Conservation (phyloP, 2,888 invertebrate species). For the Terebella lapidaria region DNA sequence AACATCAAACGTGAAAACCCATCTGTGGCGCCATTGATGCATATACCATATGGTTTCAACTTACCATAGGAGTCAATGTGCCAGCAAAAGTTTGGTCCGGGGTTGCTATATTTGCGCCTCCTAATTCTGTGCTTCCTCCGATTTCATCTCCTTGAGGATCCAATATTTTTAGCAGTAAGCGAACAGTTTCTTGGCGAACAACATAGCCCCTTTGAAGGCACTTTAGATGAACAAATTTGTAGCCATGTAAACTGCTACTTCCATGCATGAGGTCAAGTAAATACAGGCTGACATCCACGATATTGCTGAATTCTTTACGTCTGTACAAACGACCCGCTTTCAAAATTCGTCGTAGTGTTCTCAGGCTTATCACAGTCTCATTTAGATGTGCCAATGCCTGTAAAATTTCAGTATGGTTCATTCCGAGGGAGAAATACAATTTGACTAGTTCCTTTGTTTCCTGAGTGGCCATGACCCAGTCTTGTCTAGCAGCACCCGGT, state of each 20-base stretch:
- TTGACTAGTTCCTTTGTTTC: too few species aligned
- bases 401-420: too few species aligned
- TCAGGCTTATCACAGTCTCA: not conserved
- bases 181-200: not conserved
- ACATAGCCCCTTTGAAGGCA: not conserved
- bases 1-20: slow-evolving; percentile 24
- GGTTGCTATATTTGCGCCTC: slow-evolving; percentile 16
- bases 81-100: slow-evolving; percentile 25
- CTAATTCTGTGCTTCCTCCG: slow-evolving; percentile 7
- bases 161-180: not conserved
- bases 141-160: not conserved
- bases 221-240: not conserved
- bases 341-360: not conserved
- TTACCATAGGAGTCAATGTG: slow-evolving; percentile 28
- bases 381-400: too few species aligned
- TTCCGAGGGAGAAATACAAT: too few species aligned
- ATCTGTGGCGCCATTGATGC: slow-evolving; percentile 27
- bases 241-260: not conserved
- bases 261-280: not conserved
- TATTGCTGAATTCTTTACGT: not conserved
- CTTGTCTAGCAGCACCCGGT: too few species aligned
- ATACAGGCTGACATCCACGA: not conserved
- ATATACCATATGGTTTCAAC: slow-evolving; percentile 26
- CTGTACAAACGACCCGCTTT: not conserved
- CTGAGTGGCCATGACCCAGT: too few species aligned